These are phyloP conservation scores for honey bee (Apis mellifera) DNA, from an alignment of 1,140 invertebrate species.

Conservation along the genomic window DNA sequence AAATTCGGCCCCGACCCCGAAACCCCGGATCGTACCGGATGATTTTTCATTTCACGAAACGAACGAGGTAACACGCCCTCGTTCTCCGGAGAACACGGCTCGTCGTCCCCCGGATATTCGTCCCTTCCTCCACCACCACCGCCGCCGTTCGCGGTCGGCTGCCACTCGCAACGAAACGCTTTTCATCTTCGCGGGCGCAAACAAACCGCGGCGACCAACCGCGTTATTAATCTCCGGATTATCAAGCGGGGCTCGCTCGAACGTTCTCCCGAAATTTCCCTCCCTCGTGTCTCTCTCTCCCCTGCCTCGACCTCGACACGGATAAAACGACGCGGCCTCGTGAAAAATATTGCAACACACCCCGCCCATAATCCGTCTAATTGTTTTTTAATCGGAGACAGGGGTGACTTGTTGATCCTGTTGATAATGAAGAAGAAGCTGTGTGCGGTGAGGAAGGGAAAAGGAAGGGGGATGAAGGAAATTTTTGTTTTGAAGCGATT, in stretches of 20 bases:
- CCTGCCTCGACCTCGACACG: neutral
- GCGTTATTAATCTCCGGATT: slow-evolving; percentile 59
- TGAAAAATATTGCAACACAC: neutral
- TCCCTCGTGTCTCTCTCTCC: neutral
- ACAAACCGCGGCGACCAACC: slow-evolving; percentile 51
- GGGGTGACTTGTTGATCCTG: neutral
- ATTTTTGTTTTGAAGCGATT: neutral
- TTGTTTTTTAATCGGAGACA: neutral
- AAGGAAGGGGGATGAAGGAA: neutral
- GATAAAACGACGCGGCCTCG: too few relatives aligned
- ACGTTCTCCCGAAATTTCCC: neutral
- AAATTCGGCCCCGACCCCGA: neutral
- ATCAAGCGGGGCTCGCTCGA: slow-evolving; percentile 38
- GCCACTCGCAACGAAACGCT: slow-evolving; percentile 23
- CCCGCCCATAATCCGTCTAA: neutral
- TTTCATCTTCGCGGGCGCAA: slow-evolving; percentile 34
- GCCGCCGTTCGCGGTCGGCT: slow-evolving; percentile 19
- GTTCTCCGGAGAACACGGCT: slow-evolving; percentile 8
- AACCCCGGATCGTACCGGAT: neutral
- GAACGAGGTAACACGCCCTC: neutral
- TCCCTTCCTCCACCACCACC: neutral
- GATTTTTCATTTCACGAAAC: slow-evolving; percentile 16
- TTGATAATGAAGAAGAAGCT: neutral
- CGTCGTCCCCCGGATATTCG: slow-evolving; percentile 4
- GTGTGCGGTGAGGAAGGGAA: too few relatives aligned